These are phyloP conservation scores for Apodemia mormo DNA, from an alignment of 2,888 invertebrate species.

Conservation along the genomic window DNA sequence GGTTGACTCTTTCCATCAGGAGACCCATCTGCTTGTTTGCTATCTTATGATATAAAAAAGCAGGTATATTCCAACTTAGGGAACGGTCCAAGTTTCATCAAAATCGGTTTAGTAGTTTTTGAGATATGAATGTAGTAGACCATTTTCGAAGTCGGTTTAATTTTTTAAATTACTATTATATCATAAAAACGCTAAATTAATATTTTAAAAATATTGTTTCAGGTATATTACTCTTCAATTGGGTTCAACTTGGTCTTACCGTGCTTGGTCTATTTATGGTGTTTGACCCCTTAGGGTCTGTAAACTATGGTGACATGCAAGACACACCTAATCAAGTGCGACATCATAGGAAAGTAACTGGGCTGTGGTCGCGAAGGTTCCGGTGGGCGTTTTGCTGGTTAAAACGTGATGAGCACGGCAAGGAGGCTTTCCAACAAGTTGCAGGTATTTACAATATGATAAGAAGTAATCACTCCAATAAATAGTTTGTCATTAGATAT, in stretches of 20 bases:
- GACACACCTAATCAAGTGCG: constrained; percentile 85
- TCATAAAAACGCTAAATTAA: too few relatives aligned
- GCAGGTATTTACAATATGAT: constrained; percentile 75
- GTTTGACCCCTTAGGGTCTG: constrained; percentile 90
- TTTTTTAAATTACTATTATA: too few relatives aligned
- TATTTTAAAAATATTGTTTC: constrained; percentile 39
- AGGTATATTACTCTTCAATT: constrained; percentile 90
- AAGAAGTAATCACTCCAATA: too few relatives aligned
- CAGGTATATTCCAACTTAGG: too few relatives aligned
- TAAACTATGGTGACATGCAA: constrained; percentile 83
- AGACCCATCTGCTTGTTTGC: too few relatives aligned
- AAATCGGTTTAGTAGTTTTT: too few relatives aligned
- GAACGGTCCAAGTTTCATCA: too few relatives aligned
- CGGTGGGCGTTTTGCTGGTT: constrained; percentile 89
- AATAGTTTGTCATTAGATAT: too few relatives aligned
- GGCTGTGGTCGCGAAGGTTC: constrained; percentile 88
- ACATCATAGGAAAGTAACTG: constrained; percentile 86
- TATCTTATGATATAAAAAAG: too few relatives aligned
- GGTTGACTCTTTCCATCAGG: too few relatives aligned
- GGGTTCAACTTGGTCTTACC: constrained; percentile 88
- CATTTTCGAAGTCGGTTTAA: too few relatives aligned
- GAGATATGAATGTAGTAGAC: too few relatives aligned
- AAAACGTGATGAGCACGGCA: constrained; percentile 87
- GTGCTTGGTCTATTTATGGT: constrained; percentile 89
- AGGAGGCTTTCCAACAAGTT: constrained; percentile 90